These are phyloP conservation scores for Axinella damicornis DNA, from an alignment of 37 sponge, comb jelly and placozoan genomes.

Conservation along the genomic window DNA sequence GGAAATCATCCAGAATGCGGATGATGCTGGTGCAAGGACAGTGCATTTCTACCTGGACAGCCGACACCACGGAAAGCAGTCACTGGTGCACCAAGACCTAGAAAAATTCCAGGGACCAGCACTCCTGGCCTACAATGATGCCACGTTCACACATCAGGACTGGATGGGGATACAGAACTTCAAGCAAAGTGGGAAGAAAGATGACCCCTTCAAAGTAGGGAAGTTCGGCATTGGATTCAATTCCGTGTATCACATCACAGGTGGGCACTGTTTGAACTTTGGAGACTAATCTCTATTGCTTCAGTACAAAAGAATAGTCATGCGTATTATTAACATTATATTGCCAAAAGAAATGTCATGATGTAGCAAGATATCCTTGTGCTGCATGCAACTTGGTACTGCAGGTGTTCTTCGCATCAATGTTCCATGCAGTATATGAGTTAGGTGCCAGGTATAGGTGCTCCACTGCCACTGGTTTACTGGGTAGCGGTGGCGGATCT, in stretches of 20 bases:
- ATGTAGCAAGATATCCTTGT: no score
- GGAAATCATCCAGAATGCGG: constrained; percentile 82
- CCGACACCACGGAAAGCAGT: constrained; percentile 44
- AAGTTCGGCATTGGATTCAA: constrained; percentile 81
- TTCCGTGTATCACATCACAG: constrained; percentile 81
- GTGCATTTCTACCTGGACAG: constrained; percentile 61
- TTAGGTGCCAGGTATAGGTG: no score
- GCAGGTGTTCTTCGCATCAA: no score
- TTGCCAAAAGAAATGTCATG: no score
- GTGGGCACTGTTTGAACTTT: constrained; percentile 29
- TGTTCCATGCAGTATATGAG: no score
- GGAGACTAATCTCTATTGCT: no score
- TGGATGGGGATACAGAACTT: constrained; percentile 62
- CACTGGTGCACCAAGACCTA: constrained; percentile 43
- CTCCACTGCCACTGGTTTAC: no score
- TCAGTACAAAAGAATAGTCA: no score
- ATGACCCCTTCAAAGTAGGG: constrained; percentile 67
- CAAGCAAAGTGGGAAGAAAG: constrained; percentile 54
- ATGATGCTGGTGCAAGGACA: constrained; percentile 70
- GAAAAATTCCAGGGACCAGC: constrained; percentile 75
- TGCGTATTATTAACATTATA: no score
- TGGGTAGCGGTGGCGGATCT: no score
- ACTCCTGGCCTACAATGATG: constrained; percentile 65
- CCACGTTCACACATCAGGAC: constrained; percentile 55
- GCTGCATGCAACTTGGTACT: no score